Conservation (phyloP, 2,797 vertebrate species). For the Pangasius larnaudii region DNA sequence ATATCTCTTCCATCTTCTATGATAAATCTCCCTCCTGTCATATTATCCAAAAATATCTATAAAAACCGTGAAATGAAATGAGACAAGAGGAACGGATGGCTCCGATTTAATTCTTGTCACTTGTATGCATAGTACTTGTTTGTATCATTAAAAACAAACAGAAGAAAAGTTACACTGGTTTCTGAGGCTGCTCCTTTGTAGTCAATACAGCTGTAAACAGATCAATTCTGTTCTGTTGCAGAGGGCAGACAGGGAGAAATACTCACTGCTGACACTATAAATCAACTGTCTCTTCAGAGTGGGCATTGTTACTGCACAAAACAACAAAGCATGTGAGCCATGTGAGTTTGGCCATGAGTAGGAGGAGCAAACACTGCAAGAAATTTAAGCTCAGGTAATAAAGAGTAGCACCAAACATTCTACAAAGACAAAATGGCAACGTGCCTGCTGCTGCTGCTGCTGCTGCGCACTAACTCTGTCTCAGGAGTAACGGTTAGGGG, state of each 20-base stretch:
- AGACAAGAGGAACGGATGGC: not conserved
- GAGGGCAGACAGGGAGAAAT: slow-evolving; percentile 35
- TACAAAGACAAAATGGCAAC: slow-evolving; percentile 23
- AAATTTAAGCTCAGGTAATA: slow-evolving; percentile 4
- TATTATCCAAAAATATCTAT: not conserved
- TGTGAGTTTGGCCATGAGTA: not conserved
- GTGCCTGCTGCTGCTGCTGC: not conserved
- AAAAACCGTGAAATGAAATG: not conserved
- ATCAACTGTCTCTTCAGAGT: slow-evolving; percentile 34
- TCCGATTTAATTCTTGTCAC: not conserved
- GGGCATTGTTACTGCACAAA: not conserved
- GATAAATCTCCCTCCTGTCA: not conserved
- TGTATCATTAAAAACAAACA: not conserved
- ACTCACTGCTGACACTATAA: slow-evolving; percentile 34
- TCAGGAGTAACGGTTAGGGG: not conserved
- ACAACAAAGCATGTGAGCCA: slow-evolving; percentile 6
- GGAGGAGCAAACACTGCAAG: not conserved
- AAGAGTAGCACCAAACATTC: not conserved
- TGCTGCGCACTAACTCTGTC: not conserved
- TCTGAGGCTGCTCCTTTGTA: slow-evolving; percentile 40
- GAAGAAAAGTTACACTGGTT: slow-evolving; percentile 22
- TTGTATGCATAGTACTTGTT: not conserved
- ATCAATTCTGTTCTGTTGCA: slow-evolving; percentile 63
- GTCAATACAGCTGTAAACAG: slow-evolving; percentile 62
- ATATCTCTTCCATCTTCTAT: not conserved